These are phyloP conservation scores for Orchestia grillus DNA, from an alignment of 1,140 invertebrate species.

Conservation along the genomic window DNA sequence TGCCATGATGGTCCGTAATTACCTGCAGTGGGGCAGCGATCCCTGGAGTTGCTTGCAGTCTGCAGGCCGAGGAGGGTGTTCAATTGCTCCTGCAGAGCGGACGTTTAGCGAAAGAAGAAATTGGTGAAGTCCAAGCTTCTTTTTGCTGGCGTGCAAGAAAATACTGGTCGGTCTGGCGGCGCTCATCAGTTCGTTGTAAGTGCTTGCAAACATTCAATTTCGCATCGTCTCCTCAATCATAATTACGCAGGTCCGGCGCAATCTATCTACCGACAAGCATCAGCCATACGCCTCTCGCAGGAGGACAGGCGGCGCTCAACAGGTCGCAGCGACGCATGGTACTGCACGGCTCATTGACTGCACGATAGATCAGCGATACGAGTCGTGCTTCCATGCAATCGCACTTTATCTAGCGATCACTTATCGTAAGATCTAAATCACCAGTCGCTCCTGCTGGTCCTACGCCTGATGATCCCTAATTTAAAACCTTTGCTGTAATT, in stretches of 20 bases:
- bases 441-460: neutral
- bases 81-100: neutral
- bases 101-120: neutral
- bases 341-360: conserved; percentile 1
- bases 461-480: neutral
- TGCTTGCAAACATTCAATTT: conserved; percentile 9
- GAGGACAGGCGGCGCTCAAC: neutral
- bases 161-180: neutral
- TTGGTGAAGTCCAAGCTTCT: neutral
- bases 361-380: neutral
- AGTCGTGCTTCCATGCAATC: neutral
- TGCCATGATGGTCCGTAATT: too few species aligned
- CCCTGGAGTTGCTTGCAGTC: neutral
- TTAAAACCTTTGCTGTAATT: conserved; percentile 9
- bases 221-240: neutral
- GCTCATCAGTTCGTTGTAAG: neutral
- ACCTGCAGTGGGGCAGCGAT: too few species aligned
- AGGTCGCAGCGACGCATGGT: neutral
- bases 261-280: neutral
- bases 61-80: neutral
- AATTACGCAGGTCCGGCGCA: neutral
- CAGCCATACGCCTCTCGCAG: neutral
- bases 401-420: neutral
- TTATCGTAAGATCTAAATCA: conserved; percentile 15
- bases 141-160: neutral